Conservation (phyloP, 2,113 vertebrate genomes). For the Henicopernis longicauda region DNA sequence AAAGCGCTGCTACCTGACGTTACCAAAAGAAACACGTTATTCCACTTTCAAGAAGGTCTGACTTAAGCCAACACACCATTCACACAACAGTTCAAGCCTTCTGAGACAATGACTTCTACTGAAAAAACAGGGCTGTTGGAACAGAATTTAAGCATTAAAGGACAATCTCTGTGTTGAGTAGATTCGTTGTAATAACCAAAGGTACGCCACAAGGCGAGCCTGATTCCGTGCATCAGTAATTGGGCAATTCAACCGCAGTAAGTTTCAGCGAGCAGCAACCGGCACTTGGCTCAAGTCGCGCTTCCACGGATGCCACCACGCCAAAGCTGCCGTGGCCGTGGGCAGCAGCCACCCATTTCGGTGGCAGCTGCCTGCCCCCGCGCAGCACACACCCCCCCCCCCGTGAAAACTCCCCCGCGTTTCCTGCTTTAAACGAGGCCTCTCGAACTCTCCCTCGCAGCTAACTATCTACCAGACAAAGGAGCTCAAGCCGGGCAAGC, state of each 20-base stretch:
- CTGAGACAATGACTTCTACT: neutral
- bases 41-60: neutral
- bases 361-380: neutral
- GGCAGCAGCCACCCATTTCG: rapidly evolving
- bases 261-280: rapidly evolving
- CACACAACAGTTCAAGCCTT: neutral
- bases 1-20: neutral
- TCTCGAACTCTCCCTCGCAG: rapidly evolving
- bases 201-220: rapidly evolving
- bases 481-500: rapidly evolving
- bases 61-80: neutral
- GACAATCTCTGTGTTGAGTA: rapidly evolving
- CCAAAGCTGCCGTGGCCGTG: rapidly evolving
- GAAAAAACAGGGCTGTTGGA: rapidly evolving
- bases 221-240: rapidly evolving
- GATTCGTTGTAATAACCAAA: neutral
- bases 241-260: neutral
- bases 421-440: too few species aligned
- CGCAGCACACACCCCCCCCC: neutral
- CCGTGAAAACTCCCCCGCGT: rapidly evolving
- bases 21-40: neutral
- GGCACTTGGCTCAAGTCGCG: rapidly evolving
- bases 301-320: rapidly evolving
- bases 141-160: neutral
- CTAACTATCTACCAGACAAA: rapidly evolving